Conservation (phyloP, 2,113 vertebrate genomes). For the Pangasianodon hypophthalmus region DNA sequence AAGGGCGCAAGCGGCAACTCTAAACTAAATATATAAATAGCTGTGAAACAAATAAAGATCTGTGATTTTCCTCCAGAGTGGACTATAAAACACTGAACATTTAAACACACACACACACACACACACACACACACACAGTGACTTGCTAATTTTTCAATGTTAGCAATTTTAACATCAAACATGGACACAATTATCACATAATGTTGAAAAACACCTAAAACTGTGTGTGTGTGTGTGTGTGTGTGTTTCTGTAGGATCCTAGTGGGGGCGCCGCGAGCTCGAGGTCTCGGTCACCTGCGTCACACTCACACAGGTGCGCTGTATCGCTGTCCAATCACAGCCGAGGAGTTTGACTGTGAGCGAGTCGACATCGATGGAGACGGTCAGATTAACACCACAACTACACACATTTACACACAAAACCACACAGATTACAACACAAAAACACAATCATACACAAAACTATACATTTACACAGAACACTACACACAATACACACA, state of each 20-base stretch:
- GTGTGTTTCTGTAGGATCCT: conserved; percentile 77
- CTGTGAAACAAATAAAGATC: conserved; percentile 63
- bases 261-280: conserved; percentile 86
- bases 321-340: conserved; percentile 87
- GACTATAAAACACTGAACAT: background rate
- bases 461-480: background rate
- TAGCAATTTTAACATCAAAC: background rate
- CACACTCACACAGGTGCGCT: conserved; percentile 85
- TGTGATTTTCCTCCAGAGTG: conserved; percentile 38
- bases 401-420: background rate
- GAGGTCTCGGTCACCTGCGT: conserved; percentile 73
- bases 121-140: background rate
- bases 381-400: conserved; percentile 66
- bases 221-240: background rate
- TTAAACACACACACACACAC: background rate
- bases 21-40: conserved; percentile 69
- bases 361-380: conserved; percentile 85
- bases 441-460: background rate
- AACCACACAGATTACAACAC: background rate
- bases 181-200: background rate
- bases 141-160: background rate
- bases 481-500: background rate
- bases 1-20: conserved; percentile 68
- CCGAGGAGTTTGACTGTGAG: conserved; percentile 82
- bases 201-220: background rate